These are phyloP conservation scores for Gallinago solitaria DNA, from an alignment of 2,797 vertebrate species.

Conservation along the genomic window DNA sequence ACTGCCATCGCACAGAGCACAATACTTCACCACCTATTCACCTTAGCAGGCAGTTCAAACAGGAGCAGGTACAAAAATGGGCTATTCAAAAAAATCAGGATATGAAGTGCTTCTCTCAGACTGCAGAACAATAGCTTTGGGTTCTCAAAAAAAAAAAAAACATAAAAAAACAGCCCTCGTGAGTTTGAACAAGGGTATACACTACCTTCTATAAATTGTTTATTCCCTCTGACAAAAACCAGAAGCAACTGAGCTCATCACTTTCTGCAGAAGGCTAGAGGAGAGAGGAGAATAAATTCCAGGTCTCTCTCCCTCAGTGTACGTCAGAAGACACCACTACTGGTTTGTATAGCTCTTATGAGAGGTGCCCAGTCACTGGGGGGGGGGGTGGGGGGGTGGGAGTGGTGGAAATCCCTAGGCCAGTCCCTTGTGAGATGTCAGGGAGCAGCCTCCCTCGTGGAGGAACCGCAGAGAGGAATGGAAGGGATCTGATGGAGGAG, in stretches of 20 bases:
- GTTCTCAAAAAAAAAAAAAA: neutral
- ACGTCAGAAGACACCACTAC: neutral
- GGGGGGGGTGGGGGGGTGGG: too few relatives aligned
- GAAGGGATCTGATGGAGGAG: neutral
- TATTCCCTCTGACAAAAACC: neutral
- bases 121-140: neutral
- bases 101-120: neutral
- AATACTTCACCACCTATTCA: neutral
- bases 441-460: neutral
- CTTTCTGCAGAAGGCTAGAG: neutral
- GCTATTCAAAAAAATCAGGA: neutral
- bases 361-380: neutral
- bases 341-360: fast-evolving
- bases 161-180: fast-evolving
- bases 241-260: neutral
- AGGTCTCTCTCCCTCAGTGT: neutral
- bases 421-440: fast-evolving
- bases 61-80: neutral
- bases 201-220: neutral
- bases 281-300: neutral
- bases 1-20: neutral
- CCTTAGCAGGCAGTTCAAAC: neutral
- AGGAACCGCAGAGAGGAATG: neutral
- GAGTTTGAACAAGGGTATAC: neutral
- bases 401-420: neutral